Percentiles rank a stretch among this genome's conserved stretches.
These are phyloP conservation scores for Unio pictorum DNA, from an alignment of 2,888 invertebrate species.

Conservation along the genomic window DNA sequence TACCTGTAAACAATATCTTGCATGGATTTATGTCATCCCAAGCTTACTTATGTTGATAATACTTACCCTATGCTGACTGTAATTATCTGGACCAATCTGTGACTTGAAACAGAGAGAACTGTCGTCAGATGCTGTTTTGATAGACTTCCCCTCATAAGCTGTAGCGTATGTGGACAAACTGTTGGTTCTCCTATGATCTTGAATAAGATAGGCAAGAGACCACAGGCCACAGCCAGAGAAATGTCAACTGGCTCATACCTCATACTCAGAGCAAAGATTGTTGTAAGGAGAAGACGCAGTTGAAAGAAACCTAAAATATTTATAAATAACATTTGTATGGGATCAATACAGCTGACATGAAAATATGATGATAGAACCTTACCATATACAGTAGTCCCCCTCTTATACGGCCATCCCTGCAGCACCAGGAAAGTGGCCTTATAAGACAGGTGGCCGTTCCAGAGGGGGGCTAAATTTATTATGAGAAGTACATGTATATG, in stretches of 20 bases:
- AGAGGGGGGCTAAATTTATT: no score
- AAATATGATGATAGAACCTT: no score
- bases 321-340: not conserved
- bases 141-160: constrained; percentile 44
- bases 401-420: no score
- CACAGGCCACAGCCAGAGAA: constrained; percentile 75
- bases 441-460: no score
- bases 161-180: constrained; percentile 47
- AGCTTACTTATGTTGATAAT: not conserved
- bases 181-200: constrained; percentile 69
- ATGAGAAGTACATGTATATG: no score
- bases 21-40: not conserved
- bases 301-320: constrained; percentile 16
- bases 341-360: no score
- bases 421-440: no score
- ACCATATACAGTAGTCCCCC: no score
- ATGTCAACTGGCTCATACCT: constrained; percentile 76
- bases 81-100: constrained; percentile 75
- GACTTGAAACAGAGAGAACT: constrained; percentile 72
- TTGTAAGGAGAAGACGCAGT: constrained; percentile 73
- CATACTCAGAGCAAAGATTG: constrained; percentile 76
- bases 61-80: constrained; percentile 75
- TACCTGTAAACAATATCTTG: no score
- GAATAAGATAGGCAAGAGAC: constrained; percentile 74
- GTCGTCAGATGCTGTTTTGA: constrained; percentile 52